Evolutionary conservation across 2,113 vertebrate genomes (phyloP), one percentile per base, ranked within the genome.

Genomic region (Tenebrosternarchus preto): DNA sequence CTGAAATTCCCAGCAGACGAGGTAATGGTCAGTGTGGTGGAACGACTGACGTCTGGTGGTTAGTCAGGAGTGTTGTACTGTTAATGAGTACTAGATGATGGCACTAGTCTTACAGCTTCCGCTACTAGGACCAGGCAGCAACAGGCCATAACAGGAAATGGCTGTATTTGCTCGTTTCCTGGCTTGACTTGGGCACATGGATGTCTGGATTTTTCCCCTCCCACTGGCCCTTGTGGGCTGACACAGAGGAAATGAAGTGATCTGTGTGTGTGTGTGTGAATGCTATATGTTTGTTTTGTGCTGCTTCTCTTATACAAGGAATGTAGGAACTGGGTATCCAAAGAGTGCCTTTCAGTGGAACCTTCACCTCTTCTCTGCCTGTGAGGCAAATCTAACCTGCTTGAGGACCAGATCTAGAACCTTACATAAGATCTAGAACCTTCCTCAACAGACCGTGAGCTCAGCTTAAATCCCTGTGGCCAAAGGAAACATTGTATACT

Each of bases 71-170:
- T 78, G 17, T 68, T 70, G 43, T 75, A 56, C 67, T 82, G 75
- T 63, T 15, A 53, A 46, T 83, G 33, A 19, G 64, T 80, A 80
- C 79, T 80, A 82, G 16, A 50, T 53, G 33, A 25, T 84, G 77
- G 20, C 82, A 85, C 84, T n/a, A 72, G 55, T 85, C 80, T 85
- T 81, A 43, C 63, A 67, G 75, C 57, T 78, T 87, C 84, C 84
- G 63, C 57, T 31, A 20, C 76, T 78, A 73, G 76, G 82, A 83
- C 84, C 85, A 84, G 87, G 88, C 83, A 80, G 78, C 69, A 70
- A 86, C 87, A 50, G 83, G 82, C 86, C 90, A 92, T 91, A 93
- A 92, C 92, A 93, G 92, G 92, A 94, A 94, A 93, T 91, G 88
- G 90, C 85, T 89, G 73, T 71, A 87, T 87, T 91, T 89, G 86